Evolutionary conservation across 2,888 invertebrate species (phyloP), one percentile per base, ranked within the genome.

Genomic region (Synanthedon andrenaeformis): DNA sequence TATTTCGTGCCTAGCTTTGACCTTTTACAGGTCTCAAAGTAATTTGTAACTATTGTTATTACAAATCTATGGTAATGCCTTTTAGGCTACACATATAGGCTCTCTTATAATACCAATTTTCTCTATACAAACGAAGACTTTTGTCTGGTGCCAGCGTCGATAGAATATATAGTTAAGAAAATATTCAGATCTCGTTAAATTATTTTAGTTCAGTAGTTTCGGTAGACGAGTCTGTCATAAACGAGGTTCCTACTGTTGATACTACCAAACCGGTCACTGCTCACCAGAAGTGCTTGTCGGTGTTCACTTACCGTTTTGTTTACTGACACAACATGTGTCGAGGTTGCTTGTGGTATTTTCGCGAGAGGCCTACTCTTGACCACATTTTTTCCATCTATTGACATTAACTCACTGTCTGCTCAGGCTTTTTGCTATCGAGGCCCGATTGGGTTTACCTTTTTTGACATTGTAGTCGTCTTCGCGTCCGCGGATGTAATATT

Each of bases 381-480:
- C 74, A 74, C 72, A 74, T 76, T 77, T 79, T 81, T 78, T 74
- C 65, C 62, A 61, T 35, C 63, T 66, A 70, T 81, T 76, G 76
- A 70, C 69, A 66, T 68, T 35, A 72, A 70, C 63, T 70, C 60
- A 63, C 72, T 80, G 70, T 79, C 76, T 76, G 74, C 64, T 53
- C 69, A 79, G 75, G 72, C 75, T 77, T 79, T 75, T 79, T 76
- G 79, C 76, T 66, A 70, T 68, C 76, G 83, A 77, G 82, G 84
- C 82, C 73, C 75, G 74, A 70, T 80, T 75, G 80, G 83, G 82
- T 79, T 79, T 65, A 70, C 35, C 63, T 62, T 60, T 76, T 66
- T 78, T 80, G 73, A 73, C 72, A 72, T 65, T 72, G 68, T 70
- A 35, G 8, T 10, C 35, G 10, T 35, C 35, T 35, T 35, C 35